A percentile compares a stretch with the other conserved stretches of the same genome.
phyloP scores from a whole-genome alignment of 1,140 invertebrate species.

The Heliconius hermathena region DNA sequence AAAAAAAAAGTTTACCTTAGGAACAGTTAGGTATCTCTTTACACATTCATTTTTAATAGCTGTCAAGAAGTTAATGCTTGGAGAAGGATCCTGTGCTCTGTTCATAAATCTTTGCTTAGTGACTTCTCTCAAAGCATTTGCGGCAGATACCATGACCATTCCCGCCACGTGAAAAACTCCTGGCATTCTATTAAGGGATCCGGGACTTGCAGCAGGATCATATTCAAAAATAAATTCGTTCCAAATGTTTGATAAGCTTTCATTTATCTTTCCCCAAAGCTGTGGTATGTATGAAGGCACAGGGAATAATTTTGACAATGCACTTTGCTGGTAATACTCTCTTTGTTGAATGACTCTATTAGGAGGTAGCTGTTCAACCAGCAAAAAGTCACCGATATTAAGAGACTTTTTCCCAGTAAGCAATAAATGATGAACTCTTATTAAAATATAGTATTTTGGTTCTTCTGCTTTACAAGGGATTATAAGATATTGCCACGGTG shows the following conservation, averaged over 20 bases:
- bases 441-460: constrained; percentile 87
- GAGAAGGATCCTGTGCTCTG: constrained; percentile 48
- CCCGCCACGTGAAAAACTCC: constrained; percentile 83
- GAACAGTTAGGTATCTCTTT: constrained; percentile 73
- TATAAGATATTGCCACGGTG: constrained; percentile 91
- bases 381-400: constrained; percentile 88
- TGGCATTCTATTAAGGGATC: constrained; percentile 84
- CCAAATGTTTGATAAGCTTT: constrained; percentile 88
- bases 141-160: constrained; percentile 82
- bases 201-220: constrained; percentile 88
- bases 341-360: constrained; percentile 55
- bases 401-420: constrained; percentile 86
- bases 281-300: constrained; percentile 85
- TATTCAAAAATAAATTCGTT: constrained; percentile 90
- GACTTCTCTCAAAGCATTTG: constrained; percentile 83
- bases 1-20: constrained; percentile 58
- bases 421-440: constrained; percentile 89
- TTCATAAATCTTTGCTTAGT: constrained; percentile 62
- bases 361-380: constrained; percentile 82
- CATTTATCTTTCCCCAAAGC: constrained; percentile 85
- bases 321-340: constrained; percentile 68
- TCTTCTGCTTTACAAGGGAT: constrained; percentile 84
- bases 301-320: constrained; percentile 83
- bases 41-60: constrained; percentile 73
- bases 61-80: constrained; percentile 56